phyloP scores from a whole-genome alignment of 2,113 vertebrate species.

The Aptenodytes patagonicus region DNA sequence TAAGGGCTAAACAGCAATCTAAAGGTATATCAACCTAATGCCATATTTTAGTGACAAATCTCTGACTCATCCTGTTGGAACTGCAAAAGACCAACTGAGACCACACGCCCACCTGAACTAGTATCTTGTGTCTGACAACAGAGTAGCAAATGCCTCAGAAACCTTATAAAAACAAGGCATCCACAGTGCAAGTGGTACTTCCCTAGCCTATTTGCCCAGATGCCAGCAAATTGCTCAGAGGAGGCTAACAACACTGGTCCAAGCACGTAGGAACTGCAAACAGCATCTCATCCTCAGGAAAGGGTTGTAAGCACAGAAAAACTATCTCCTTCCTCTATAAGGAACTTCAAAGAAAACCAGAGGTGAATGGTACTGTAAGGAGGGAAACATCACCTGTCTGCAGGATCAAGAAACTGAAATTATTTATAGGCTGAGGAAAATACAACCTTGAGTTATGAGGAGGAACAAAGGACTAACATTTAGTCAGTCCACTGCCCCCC shows the following conservation, averaged over 20 bases:
- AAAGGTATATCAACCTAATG: background rate
- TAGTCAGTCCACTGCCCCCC: background rate
- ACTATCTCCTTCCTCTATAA: background rate
- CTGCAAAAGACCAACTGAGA: background rate
- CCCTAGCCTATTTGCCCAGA: background rate
- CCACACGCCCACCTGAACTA: background rate
- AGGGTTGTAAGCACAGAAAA: background rate
- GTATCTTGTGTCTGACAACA: background rate
- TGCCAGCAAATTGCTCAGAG: background rate
- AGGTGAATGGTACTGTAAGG: background rate
- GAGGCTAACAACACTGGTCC: background rate
- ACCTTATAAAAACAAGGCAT: background rate
- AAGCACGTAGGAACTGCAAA: background rate
- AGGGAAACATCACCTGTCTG: background rate
- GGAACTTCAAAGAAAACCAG: background rate
- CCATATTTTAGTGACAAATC: background rate
- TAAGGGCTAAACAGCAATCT: background rate
- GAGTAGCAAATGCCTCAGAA: background rate
- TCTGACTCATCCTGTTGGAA: background rate
- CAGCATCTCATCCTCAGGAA: rapidly evolving
- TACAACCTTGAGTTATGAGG: background rate
- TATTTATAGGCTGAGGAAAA: background rate
- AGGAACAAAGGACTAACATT: background rate
- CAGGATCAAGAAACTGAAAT: background rate
- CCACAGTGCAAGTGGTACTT: background rate